Evolutionary conservation across 2,888 invertebrate species (phyloP).

Genomic region (Patella caerulea): DNA sequence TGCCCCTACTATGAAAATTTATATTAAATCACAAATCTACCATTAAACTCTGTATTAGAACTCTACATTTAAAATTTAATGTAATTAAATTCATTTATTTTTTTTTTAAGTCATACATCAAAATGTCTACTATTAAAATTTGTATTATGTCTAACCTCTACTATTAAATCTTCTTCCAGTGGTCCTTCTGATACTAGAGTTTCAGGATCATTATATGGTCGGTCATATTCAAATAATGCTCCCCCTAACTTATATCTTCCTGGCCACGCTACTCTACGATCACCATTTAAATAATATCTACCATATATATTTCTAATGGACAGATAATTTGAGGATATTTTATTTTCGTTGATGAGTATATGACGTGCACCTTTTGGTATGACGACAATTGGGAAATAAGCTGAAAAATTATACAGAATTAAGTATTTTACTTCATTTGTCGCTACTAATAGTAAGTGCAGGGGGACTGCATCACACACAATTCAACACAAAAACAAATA

Average conservation of each 20-base stretch:
- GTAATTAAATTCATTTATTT: too few relatives aligned
- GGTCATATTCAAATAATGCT: slow-evolving; percentile 88
- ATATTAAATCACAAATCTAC: too few relatives aligned
- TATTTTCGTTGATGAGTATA: slow-evolving; percentile 79
- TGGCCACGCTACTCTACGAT: slow-evolving; percentile 95
- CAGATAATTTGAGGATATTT: slow-evolving; percentile 90
- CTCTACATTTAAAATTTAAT: too few relatives aligned
- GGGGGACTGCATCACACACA: too few relatives aligned
- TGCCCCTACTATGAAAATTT: too few relatives aligned
- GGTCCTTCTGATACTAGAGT: slow-evolving; percentile 89
- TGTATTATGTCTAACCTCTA: slow-evolving; percentile 79
- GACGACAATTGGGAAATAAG: slow-evolving; percentile 59
- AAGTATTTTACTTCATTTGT: neutral
- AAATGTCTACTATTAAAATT: too few relatives aligned
- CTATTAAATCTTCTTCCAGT: slow-evolving; percentile 86
- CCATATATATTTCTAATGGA: slow-evolving; percentile 88
- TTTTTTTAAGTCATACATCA: too few relatives aligned
- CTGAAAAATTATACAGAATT: slow-evolving; percentile 35
- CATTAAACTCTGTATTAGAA: too few relatives aligned
- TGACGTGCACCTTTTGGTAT: slow-evolving; percentile 53
- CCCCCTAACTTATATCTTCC: slow-evolving; percentile 86
- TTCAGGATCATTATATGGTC: slow-evolving; percentile 80
- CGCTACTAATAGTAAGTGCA: too few relatives aligned
- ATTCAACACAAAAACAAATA: too few relatives aligned
- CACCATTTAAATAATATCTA: slow-evolving; percentile 92